A percentile compares a stretch with the other conserved stretches of the same genome.
phyloP scores from a whole-genome alignment of 2,113 vertebrate species.

The Lamprologus lemairii region DNA sequence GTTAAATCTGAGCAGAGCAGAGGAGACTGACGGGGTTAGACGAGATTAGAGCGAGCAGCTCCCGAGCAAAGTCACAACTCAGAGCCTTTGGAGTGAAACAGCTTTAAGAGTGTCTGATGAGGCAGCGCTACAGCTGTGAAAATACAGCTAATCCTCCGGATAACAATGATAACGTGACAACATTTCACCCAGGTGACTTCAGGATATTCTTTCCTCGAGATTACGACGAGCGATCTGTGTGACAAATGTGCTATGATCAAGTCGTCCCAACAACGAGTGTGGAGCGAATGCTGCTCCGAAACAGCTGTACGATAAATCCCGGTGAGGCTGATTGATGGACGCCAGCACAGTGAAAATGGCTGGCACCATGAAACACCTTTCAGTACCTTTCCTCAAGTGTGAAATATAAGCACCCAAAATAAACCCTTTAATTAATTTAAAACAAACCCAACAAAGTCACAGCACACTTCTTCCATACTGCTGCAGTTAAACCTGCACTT shows the following conservation, averaged over 20 bases:
- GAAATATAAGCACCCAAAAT: background rate
- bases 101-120: background rate
- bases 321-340: background rate
- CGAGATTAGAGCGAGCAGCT: background rate
- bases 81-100: background rate
- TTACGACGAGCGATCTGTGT: background rate
- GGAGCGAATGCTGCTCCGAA: background rate
- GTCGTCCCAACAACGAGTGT: background rate
- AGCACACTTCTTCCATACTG: background rate
- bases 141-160: background rate
- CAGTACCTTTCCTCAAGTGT: background rate
- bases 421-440: rapidly evolving
- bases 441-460: background rate
- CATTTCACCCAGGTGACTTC: background rate
- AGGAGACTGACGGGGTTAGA: background rate
- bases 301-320: constrained; percentile 3
- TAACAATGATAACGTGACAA: background rate
- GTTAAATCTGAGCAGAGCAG: background rate
- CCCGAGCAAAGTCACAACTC: background rate
- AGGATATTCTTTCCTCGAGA: background rate
- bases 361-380: background rate
- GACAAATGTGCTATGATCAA: background rate
- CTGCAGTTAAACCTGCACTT: background rate
- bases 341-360: background rate
- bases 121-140: background rate